Conservation (phyloP, 2,888 invertebrate genomes). For the Aphrophora alni region DNA sequence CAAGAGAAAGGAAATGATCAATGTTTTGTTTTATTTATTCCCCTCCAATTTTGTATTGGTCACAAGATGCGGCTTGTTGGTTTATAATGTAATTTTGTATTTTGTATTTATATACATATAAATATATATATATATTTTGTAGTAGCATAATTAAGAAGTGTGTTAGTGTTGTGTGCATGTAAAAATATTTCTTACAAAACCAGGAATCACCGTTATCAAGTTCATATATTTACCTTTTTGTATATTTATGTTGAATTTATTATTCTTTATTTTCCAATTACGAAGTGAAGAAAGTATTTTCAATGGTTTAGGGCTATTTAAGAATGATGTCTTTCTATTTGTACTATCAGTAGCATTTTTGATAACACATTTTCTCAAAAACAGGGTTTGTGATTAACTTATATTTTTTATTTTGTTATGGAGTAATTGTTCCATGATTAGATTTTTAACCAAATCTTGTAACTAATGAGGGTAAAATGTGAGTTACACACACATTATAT, state of each 20-base stretch:
- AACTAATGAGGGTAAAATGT: too few relatives aligned
- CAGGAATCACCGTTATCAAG: neutral
- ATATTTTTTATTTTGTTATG: too few relatives aligned
- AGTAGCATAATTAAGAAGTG: conserved; percentile 33
- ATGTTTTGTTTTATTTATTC: neutral
- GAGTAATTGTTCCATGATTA: too few relatives aligned
- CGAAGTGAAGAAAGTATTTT: too few relatives aligned
- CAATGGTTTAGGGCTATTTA: too few relatives aligned
- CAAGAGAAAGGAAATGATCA: neutral
- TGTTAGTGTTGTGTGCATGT: conserved; percentile 36
- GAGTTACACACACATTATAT: too few relatives aligned
- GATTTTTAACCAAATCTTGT: too few relatives aligned
- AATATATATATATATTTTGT: conserved; percentile 34
- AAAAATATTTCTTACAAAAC: conserved; percentile 15
- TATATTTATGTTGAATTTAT: neutral
- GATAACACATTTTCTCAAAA: too few relatives aligned
- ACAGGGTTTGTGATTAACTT: too few relatives aligned
- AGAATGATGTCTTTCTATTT: too few relatives aligned
- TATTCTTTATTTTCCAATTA: too few relatives aligned
- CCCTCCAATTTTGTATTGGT: conserved; percentile 32
- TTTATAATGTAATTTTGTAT: conserved; percentile 37
- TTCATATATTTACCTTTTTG: neutral
- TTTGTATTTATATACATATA: conserved; percentile 32
- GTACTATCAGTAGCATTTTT: too few relatives aligned
- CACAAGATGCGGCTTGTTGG: conserved; percentile 31